Evolutionary conservation across 1,140 invertebrate genomes (phyloP).

Genomic region (Planococcus citri): DNA sequence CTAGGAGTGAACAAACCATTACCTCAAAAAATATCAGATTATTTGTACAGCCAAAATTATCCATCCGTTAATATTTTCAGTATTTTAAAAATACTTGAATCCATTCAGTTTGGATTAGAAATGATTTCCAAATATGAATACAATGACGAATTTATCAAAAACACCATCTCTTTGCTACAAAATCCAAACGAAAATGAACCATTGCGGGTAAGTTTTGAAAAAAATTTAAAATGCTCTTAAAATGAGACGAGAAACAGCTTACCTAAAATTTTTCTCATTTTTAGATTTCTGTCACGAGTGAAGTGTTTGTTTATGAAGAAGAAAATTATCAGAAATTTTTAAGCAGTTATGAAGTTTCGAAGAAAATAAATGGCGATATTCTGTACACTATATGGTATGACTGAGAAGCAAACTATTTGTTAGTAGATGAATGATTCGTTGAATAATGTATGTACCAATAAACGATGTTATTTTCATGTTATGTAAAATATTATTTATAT

Average conservation of each 20-base stretch:
- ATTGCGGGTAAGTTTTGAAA: neutral
- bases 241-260: too few species aligned
- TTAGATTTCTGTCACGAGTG: neutral
- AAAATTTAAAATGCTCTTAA: too few species aligned
- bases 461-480: too few species aligned
- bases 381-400: neutral
- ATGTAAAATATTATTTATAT: too few species aligned
- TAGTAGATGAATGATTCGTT: too few species aligned
- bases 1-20: neutral
- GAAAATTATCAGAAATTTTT: neutral
- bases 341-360: neutral
- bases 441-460: too few species aligned
- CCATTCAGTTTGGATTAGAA: neutral
- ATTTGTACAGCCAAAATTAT: neutral
- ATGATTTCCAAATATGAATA: neutral
- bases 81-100: neutral
- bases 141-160: neutral
- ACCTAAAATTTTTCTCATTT: too few species aligned
- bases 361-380: neutral
- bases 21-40: neutral
- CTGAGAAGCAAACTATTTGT: too few species aligned
- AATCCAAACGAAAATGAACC: too few species aligned
- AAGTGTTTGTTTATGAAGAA: neutral
- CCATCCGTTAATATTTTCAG: neutral
- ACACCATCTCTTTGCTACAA: neutral